Percentiles rank a stretch among this genome's conserved stretches.
phyloP scores from a whole-genome alignment of 2,113 vertebrate genomes.

The Cyprinodon variegatus region DNA sequence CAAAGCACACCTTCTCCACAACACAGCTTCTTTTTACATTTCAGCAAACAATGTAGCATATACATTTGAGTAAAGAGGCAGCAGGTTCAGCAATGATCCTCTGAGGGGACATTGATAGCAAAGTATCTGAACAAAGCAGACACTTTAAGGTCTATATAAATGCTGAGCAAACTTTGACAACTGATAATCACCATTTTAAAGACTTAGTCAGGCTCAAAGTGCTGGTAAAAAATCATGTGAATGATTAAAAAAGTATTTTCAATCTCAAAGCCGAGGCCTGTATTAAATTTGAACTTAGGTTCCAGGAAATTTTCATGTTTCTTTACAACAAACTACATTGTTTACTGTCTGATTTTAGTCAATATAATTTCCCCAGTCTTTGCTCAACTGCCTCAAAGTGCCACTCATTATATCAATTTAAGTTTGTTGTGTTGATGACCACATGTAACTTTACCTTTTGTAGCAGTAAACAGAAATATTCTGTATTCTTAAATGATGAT shows the following conservation, averaged over 20 bases:
- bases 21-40: conserved; percentile 41
- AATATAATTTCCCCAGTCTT: neutral
- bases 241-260: neutral
- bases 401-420: neutral
- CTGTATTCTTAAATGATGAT: neutral
- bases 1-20: conserved; percentile 51
- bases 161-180: neutral
- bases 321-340: neutral
- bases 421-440: neutral
- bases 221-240: neutral
- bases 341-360: neutral
- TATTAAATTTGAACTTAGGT: neutral
- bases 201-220: neutral
- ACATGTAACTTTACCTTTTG: neutral
- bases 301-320: neutral
- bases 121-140: neutral
- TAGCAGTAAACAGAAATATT: neutral
- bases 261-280: neutral
- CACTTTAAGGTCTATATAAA: neutral
- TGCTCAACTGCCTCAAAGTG: neutral
- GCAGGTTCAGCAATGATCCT: conserved; percentile 8
- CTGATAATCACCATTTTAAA: neutral
- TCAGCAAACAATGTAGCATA: conserved; percentile 15
- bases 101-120: conserved; percentile 3
- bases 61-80: conserved; percentile 20